Evolutionary conservation across 2,797 vertebrate genomes (phyloP).

Genomic region (Danio albolineatus): DNA sequence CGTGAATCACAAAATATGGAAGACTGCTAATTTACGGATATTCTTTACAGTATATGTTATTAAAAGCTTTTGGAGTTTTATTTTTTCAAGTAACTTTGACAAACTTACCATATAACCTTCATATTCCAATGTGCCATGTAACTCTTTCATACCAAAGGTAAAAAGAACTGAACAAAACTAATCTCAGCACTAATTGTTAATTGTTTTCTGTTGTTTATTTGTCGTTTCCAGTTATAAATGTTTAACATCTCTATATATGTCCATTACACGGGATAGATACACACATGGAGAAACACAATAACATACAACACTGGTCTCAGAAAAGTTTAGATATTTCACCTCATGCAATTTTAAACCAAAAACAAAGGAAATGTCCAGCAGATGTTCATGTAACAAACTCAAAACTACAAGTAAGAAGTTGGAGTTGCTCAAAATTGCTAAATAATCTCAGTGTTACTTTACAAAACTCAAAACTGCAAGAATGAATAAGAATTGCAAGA

Average conservation of each 20-base stretch:
- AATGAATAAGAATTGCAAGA: no score
- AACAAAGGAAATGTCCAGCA: neutral
- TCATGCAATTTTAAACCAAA: neutral
- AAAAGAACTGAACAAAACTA: neutral
- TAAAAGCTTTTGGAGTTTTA: neutral
- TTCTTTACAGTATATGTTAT: no score
- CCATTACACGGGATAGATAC: neutral
- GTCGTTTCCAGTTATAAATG: neutral
- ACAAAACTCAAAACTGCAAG: no score
- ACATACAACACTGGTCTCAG: neutral
- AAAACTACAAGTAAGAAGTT: no score
- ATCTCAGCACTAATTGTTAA: neutral
- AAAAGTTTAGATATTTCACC: neutral
- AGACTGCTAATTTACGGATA: no score
- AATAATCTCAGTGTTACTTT: no score
- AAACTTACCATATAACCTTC: neutral
- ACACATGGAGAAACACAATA: neutral
- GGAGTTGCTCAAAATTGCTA: no score
- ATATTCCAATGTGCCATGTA: neutral
- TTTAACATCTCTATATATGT: slow-evolving; percentile 23
- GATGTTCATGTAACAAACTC: no score
- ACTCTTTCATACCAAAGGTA: neutral
- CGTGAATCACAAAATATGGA: no score
- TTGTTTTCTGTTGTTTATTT: neutral
- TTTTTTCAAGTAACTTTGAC: no score